Evolutionary conservation across 2,888 invertebrate species (phyloP), one percentile per base, ranked within the genome.

Genomic region (Pseudeuparius sepicola): DNA sequence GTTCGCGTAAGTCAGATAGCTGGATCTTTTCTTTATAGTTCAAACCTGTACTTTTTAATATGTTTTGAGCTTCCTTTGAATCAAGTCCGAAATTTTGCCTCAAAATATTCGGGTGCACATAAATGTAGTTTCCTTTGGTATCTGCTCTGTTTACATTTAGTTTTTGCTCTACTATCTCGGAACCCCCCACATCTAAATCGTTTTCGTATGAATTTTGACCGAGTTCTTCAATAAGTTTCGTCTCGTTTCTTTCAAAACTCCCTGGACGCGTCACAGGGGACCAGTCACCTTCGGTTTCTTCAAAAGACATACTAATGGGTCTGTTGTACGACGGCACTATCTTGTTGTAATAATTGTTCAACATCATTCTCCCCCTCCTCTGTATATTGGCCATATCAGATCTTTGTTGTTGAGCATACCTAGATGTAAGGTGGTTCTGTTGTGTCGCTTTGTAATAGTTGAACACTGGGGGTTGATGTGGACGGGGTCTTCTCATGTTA

Each of bases 1-100:
- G 49, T 1, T 64, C 56, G 24, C 61, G 63, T 1, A 71, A 49
- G n/a, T 64, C 64, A 24, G 63, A 55, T 6, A 70, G 59, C 26
- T 58, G 37, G 5, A 37, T 23, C 14, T 37, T 17, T 14, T 40
- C 32, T 13, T 40, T 10, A 14, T 38, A 33, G 23, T 18, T 6
- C 11, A 7, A 20, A 3, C 11, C 23, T 15, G 37, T 39, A 5
- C 37, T 14, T 14, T 42, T 34, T 10, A 43, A 15, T 17, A 45
- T 40, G 27, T 43, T 14, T 18, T 45, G 24, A 3, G 34, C 31
- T 10, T 26, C 13, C 25, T 37, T 32, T 6, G 27, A 3, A 28
- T 40, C 37, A 11, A 40, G 4, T 14, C 42, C 43, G 18, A 47
- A 41, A 9, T 47, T 40, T 26, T 40, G 36, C 30, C 42, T 40